A percentile compares a stretch with the other conserved stretches of the same genome.
phyloP scores from a whole-genome alignment of 1,140 invertebrate genomes.

The Carposina sasakii region DNA sequence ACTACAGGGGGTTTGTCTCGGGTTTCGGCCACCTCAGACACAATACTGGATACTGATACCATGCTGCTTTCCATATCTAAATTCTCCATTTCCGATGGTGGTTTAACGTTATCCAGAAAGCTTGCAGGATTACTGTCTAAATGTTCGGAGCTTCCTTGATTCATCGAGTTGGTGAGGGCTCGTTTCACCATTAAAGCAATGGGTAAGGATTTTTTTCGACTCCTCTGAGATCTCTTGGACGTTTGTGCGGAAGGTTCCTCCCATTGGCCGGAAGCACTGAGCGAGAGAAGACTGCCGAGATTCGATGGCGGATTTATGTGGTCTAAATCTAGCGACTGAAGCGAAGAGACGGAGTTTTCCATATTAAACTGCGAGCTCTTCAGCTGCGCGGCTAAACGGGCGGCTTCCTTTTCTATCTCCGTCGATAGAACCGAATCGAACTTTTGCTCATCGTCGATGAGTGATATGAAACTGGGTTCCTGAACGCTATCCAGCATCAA shows the following conservation, averaged over 20 bases:
- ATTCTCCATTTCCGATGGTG: slow-evolving; percentile 87
- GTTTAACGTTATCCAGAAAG: slow-evolving; percentile 85
- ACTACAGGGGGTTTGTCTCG: slow-evolving; percentile 56
- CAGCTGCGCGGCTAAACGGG: slow-evolving; percentile 78
- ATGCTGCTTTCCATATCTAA: slow-evolving; percentile 86
- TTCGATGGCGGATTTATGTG: slow-evolving; percentile 85
- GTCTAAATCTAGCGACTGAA: slow-evolving; percentile 78
- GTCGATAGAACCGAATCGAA: slow-evolving; percentile 53
- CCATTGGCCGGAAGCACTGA: slow-evolving; percentile 74
- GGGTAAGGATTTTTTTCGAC: slow-evolving; percentile 79
- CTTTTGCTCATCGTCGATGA: slow-evolving; percentile 50
- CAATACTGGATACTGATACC: slow-evolving; percentile 87
- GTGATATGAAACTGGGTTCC: slow-evolving; percentile 45
- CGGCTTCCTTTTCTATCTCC: slow-evolving; percentile 81
- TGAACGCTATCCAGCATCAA: slow-evolving; percentile 40
- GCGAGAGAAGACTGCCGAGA: slow-evolving; percentile 78
- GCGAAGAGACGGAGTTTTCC: slow-evolving; percentile 74
- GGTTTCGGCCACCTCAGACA: slow-evolving; percentile 81
- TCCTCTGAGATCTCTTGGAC: slow-evolving; percentile 55
- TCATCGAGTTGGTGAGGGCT: slow-evolving; percentile 75
- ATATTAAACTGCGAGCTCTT: slow-evolving; percentile 61
- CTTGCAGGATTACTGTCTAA: slow-evolving; percentile 70
- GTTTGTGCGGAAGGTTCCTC: slow-evolving; percentile 48
- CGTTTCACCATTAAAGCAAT: slow-evolving; percentile 79
- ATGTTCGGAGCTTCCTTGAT: slow-evolving; percentile 77